Base-by-base conservation (phyloP, 1,140 invertebrate species). In the Asbolus verrucosus region DNA sequence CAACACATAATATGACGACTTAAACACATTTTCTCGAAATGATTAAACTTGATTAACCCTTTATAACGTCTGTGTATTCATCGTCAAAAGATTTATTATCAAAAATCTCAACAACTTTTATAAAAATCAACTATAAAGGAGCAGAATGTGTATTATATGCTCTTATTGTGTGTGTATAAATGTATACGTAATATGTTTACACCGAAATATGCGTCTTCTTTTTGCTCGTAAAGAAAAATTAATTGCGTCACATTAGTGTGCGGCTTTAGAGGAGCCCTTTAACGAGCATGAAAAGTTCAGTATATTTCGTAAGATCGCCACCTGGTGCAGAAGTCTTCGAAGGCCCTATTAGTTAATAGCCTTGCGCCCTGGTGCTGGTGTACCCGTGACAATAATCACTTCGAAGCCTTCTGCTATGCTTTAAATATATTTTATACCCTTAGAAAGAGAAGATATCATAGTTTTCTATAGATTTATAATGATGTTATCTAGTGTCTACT, bases 401-500 rank as follows among this genome's bases (percentile, higher is more conserved):
- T 65, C 65, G 43, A 59, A 62, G 65, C 39, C 69, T 68, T 73
- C 67, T 74, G 70, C 38, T 41, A 31, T 30, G 74, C 74, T 75
- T 75, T 66, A 73, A 71, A 75, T 77, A 77, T 77, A 77, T 77
- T 77, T 77, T 77, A 75, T 77, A 77, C 73, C 75, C 73, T 71
- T 77, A 77, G 75, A 67, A 68, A 72, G 66, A 71, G 68, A 71
- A 68, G 70, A 74, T 70, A 73, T 74, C 67, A 75, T 77, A 77
- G 75, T 77, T 77, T 77, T 77, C 73, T 77, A 77, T 77, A 77
- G 74, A 77, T 77, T 77, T 77, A 77, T 77, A 77, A 75, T 46
- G 69, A 73, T 76, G 75, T 77, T 77, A 77, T 74, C 72, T 77
- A 75, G 74, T 77, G 70, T 74, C 69, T 74, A 73, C 69, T 67